Base-by-base conservation (phyloP, 1,140 invertebrate species). In the Asobara japonica region DNA sequence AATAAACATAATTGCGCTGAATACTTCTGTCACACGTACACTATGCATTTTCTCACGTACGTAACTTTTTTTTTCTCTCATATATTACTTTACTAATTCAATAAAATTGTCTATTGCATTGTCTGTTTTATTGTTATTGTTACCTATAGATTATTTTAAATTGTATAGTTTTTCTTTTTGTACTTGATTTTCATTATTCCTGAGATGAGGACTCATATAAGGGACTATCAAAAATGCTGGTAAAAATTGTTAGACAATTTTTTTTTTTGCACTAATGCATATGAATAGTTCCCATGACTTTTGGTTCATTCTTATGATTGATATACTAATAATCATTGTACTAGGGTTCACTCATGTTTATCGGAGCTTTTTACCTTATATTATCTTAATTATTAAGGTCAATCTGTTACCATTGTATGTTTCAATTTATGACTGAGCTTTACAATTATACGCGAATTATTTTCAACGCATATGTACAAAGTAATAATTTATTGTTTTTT, bases 91-190 rank as follows among this genome's bases (percentile, higher is more conserved):
- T 65, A 51, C 45, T 66, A 41, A 65, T 33, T 65, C 41, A 45
- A 67, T 51, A 29, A 67, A 31, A 25, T 20, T 38, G 67, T 36
- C 69, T 71, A 71, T 71, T 71, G 69, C 69, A 71, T 73, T 66
- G 33, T 62, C 68, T 73, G 41, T 69, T 65, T 69, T 64, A 31
- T 69, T 38, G 62, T 66, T 62, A 71, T 48, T 56, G 45, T 73
- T 74, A 81, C 85, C 84, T 86, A 86, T 80, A 72, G 77, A 84
- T 82, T 86, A 86, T 86, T 85, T 82, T 85, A 86, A 77, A 82
- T 83, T 86, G 85, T 86, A 86, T n/a, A n/a, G n/a, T n/a, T n/a
- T n/a, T n/a, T n/a, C n/a, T 79, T 45, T 86, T 86, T 86, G 85
- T 86, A 86, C 84, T 86, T 86, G 83, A 74, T 81, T 86, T 83